Evolutionary conservation across 2,113 vertebrate genomes (phyloP).

Genomic region (Grallaria varia): DNA sequence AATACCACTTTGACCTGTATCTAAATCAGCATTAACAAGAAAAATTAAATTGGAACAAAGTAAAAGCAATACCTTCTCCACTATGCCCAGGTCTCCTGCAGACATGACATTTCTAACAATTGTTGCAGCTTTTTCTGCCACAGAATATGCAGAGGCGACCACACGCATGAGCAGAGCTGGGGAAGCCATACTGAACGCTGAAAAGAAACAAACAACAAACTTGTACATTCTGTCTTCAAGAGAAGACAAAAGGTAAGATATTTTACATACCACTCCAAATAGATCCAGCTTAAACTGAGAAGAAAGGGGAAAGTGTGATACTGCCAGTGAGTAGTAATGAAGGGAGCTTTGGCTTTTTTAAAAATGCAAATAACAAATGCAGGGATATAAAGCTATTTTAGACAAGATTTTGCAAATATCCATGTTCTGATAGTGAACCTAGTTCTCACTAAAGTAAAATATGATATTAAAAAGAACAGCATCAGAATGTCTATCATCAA

Average conservation of each 20-base stretch:
- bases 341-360: neutral
- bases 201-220: neutral
- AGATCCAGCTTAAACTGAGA: neutral
- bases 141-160: constrained; percentile 84
- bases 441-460: neutral
- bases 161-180: constrained; percentile 86
- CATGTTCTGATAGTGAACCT: neutral
- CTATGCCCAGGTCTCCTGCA: constrained; percentile 88
- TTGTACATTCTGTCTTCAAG: neutral
- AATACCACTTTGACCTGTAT: neutral
- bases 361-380: neutral
- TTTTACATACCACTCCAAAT: neutral
- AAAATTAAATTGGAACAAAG: neutral
- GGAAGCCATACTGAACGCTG: constrained; percentile 78
- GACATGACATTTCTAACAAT: constrained; percentile 88
- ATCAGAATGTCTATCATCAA: neutral
- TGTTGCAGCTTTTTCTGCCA: constrained; percentile 87
- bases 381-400: neutral
- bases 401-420: neutral
- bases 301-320: neutral
- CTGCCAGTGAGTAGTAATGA: neutral
- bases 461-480: neutral
- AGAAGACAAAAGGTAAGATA: neutral
- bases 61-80: constrained; percentile 86
- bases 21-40: neutral